These are phyloP conservation scores for Hypotaenidia philippensis DNA, from an alignment of 2,797 vertebrate genomes.

Conservation along the genomic window DNA sequence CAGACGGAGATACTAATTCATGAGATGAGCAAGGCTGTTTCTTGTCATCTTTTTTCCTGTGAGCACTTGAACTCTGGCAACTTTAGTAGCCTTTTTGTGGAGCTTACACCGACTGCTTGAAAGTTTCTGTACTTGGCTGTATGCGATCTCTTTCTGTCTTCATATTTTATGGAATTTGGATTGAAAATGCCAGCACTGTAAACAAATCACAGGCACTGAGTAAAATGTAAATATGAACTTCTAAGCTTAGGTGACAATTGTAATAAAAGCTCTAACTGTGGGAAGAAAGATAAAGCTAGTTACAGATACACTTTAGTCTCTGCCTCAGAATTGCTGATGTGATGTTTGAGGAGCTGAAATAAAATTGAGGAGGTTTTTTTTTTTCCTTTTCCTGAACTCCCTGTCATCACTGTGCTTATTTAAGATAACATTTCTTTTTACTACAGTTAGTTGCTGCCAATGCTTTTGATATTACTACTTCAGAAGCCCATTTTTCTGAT, in stretches of 20 bases:
- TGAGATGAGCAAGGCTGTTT: not conserved
- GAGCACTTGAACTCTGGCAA: not conserved
- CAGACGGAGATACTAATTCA: not conserved
- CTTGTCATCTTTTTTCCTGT: not conserved
- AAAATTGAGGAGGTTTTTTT: not conserved
- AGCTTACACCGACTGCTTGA: not conserved
- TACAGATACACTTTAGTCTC: not conserved
- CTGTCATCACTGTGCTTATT: not conserved
- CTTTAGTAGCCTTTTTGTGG: not conserved
- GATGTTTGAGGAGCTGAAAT: not conserved
- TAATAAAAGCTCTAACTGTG: not conserved
- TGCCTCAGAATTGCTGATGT: not conserved
- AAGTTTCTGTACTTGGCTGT: not conserved
- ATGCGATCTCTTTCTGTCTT: not conserved
- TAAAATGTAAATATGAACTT: constrained; percentile 3
- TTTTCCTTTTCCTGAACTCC: not conserved
- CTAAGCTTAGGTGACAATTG: not conserved
- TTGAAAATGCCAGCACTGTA: not conserved
- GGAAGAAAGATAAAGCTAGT: not conserved
- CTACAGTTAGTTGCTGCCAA: not conserved
- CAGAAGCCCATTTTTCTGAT: not conserved
- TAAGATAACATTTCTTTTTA: not conserved
- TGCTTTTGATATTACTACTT: not conserved
- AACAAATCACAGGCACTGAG: not conserved
- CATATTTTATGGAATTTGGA: not conserved